A percentile compares a stretch with the other conserved stretches of the same genome.
Conservation (phyloP, 2,888 invertebrate species). For the Noctua fimbriata region DNA sequence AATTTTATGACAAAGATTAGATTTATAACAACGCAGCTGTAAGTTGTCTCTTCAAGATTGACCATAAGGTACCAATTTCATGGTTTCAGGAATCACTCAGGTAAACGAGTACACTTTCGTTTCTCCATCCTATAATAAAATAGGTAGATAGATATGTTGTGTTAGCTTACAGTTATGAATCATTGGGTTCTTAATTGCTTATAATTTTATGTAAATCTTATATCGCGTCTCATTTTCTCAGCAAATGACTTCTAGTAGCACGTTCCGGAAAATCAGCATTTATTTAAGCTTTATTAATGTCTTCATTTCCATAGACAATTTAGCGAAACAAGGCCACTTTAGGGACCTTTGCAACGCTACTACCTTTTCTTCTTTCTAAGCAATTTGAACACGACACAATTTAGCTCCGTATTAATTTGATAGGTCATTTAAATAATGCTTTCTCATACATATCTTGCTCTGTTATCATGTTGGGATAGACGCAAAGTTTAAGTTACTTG, state of each 20-base stretch:
- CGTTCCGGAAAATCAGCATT: constrained; percentile 62
- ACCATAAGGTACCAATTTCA: background rate
- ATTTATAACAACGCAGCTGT: background rate
- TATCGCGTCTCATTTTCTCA: constrained; percentile 42
- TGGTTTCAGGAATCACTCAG: background rate
- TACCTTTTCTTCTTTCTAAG: constrained; percentile 52
- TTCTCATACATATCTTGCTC: constrained; percentile 10
- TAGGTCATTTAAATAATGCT: constrained; percentile 52
- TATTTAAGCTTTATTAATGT: constrained; percentile 62
- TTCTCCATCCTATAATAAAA: background rate
- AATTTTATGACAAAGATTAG: constrained; percentile 2
- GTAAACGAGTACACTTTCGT: background rate
- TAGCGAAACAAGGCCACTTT: constrained; percentile 63
- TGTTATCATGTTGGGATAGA: background rate
- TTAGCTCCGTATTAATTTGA: constrained; percentile 46
- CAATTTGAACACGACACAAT: constrained; percentile 48
- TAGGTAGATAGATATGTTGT: background rate
- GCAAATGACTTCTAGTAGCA: constrained; percentile 36
- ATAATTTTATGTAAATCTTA: constrained; percentile 48
- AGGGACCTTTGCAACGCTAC: constrained; percentile 30
- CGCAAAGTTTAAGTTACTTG: background rate
- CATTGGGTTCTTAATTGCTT: constrained; percentile 20
- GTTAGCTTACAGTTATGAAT: background rate
- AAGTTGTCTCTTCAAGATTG: background rate
- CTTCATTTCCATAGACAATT: constrained; percentile 64